These are phyloP conservation scores for Protobothrops flavoviridis DNA, from an alignment of 2,113 vertebrate genomes.

Conservation along the genomic window DNA sequence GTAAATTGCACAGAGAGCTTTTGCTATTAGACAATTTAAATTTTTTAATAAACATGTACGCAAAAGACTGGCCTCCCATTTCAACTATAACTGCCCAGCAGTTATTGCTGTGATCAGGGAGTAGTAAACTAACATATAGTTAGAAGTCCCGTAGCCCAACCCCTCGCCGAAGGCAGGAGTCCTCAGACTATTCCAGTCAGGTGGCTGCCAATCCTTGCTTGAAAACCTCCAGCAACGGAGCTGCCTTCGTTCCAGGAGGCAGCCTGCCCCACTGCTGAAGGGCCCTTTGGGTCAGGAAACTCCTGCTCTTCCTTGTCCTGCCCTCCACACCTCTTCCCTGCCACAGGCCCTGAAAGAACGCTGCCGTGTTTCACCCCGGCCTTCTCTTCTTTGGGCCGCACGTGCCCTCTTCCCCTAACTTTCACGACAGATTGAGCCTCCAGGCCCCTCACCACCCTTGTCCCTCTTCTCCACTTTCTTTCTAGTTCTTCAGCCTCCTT, in stretches of 20 bases:
- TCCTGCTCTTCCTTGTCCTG: background rate
- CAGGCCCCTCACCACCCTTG: no score
- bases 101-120: background rate
- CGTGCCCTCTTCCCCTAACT: no score
- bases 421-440: no score
- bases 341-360: background rate
- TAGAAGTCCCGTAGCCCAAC: background rate
- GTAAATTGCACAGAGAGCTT: background rate
- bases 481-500: no score
- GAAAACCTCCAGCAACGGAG: background rate
- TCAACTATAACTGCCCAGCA: background rate
- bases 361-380: background rate
- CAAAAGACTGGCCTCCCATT: background rate
- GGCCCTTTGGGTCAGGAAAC: background rate
- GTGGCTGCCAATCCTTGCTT: background rate
- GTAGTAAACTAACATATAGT: background rate
- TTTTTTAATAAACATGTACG: background rate
- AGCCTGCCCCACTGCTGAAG: background rate
- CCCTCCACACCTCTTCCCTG: background rate
- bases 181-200: background rate
- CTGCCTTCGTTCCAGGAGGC: background rate
- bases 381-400: background rate
- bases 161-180: background rate
- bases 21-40: background rate
- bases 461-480: no score